Base-by-base conservation (phyloP, 2,113 vertebrate genomes). In the Chamaea fasciata region DNA sequence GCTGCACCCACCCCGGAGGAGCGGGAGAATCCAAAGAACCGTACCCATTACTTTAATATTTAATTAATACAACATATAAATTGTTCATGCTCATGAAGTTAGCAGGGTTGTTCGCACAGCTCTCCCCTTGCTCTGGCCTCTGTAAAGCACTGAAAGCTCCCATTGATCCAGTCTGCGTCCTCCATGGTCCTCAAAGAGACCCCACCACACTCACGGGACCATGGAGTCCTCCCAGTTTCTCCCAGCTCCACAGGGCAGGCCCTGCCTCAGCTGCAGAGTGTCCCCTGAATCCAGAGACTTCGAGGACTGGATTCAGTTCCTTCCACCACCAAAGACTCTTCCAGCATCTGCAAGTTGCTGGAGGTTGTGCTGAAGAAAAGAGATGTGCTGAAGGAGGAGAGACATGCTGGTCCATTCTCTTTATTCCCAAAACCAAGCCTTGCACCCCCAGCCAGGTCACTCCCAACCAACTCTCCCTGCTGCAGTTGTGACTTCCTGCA, bases 1-100 rank as follows among this genome's bases (percentile, higher is more conserved):
- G 67, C 24, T 65, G 71, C 0, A 1, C 33, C 28, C 7, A 0
- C 0, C 1, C 56, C 37, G 81, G 27, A 87, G 44, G 65, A 70
- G 31, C 73, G 42, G 55, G 24, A 39, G 47, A 41, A 77, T 26
- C 62, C 69, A 33, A 39, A 75, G 57, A 55, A 56, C 22, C 2
- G 7, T 55, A 17, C 9, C 15, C 18, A 44, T 27, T 21, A 12
- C 30, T 91, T 94, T 74, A 56, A 79, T 57, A 31, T 5, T 59
- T 19, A 53, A 30, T 89, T 69, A 84, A 71, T 15, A 27, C 8
- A 31, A 55, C 6, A 15, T 4, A 37, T 6, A 21, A 68, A 60
- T 7, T 50, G 63, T 59, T 35, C 16, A 20, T 17, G 44, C 52
- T 76, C 44, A 37, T 31, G 11, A 69, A 89, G 83, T 42, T 28